These are phyloP conservation scores for Epinotia bilunana DNA, from an alignment of 2,888 invertebrate species.

Conservation along the genomic window DNA sequence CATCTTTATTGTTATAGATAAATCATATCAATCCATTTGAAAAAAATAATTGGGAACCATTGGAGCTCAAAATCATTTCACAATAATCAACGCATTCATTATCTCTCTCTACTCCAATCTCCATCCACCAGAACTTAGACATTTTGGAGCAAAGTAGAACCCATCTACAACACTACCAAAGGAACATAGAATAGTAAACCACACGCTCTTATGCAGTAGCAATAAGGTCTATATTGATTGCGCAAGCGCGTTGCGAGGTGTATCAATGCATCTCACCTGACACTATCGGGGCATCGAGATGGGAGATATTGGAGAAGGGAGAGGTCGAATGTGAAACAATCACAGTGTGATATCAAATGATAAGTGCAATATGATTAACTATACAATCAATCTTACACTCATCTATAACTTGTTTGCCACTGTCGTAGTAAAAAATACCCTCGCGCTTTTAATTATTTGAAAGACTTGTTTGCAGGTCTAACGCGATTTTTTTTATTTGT, in stretches of 20 bases:
- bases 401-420: no score
- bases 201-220: slow-evolving; percentile 6
- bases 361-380: slow-evolving; percentile 16
- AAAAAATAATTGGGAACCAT: no score
- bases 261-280: slow-evolving; percentile 36
- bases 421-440: no score
- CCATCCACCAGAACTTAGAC: background rate
- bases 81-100: no score
- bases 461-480: no score
- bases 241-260: slow-evolving; percentile 32
- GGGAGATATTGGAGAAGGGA: slow-evolving; percentile 39
- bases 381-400: background rate
- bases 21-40: no score
- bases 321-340: slow-evolving; percentile 38
- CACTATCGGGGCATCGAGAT: slow-evolving; percentile 40
- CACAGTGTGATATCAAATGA: slow-evolving; percentile 6
- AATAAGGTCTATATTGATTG: slow-evolving; percentile 25
- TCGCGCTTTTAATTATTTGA: no score
- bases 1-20: no score
- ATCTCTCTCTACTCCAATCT: no score
- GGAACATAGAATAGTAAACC: slow-evolving; percentile 10
- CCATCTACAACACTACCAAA: background rate
- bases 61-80: no score
- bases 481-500: no score
- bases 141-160: slow-evolving; percentile 14